Evolutionary conservation across 2,113 vertebrate genomes (phyloP).

Genomic region (Crotophaga sulcirostris): DNA sequence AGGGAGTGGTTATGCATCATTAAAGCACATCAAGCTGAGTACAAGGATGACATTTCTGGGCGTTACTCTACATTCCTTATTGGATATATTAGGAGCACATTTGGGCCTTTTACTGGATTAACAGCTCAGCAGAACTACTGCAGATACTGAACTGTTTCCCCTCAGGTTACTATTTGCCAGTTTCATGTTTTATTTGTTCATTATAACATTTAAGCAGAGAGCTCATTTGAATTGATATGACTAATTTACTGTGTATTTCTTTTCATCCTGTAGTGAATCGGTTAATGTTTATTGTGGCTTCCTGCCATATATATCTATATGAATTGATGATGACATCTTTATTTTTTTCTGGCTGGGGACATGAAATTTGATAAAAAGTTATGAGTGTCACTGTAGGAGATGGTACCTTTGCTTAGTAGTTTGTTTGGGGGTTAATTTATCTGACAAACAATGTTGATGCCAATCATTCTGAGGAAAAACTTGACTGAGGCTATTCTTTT

Average conservation of each 20-base stretch:
- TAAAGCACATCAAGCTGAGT: neutral
- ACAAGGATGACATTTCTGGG: neutral
- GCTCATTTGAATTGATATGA: neutral
- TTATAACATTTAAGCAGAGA: neutral
- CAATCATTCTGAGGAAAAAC: neutral
- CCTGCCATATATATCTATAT: neutral
- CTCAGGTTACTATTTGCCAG: neutral
- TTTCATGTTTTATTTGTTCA: neutral
- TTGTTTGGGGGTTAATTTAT: neutral
- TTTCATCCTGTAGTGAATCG: neutral
- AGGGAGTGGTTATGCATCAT: neutral
- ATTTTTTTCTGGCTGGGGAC: neutral
- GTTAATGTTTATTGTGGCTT: neutral
- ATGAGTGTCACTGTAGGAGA: neutral
- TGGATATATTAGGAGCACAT: neutral
- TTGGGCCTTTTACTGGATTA: neutral
- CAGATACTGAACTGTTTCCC: neutral
- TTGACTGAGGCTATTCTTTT: neutral
- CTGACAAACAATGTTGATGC: neutral
- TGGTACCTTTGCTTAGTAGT: neutral
- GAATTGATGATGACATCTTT: neutral
- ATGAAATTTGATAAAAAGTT: neutral
- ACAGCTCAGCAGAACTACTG: neutral
- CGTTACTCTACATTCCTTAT: neutral
- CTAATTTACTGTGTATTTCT: neutral